Base-by-base conservation (phyloP, 1,140 invertebrate genomes). In the Cepaea nemoralis region DNA sequence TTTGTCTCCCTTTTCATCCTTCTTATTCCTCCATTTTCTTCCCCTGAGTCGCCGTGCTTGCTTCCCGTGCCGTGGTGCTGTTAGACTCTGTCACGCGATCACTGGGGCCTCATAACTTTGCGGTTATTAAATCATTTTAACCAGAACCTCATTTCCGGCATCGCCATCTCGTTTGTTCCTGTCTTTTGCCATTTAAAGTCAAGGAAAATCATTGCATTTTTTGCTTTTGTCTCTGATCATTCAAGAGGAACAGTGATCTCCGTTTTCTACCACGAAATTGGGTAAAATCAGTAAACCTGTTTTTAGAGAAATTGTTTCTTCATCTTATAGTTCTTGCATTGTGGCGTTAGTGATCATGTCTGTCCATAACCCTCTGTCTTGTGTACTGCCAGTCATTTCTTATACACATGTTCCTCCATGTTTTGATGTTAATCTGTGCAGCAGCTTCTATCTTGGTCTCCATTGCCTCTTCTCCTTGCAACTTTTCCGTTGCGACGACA, bases 1-100 rank as follows among this genome's bases (percentile, higher is more conserved):
- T 79, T 79, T 79, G 77, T 79, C 77, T 79, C 77, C 77, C 77
- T 48, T 79, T 79, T 79, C 77, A 55, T 79, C 77, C 77, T 48
- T 42, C 77, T 79, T 79, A 79, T 59, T 37, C 66, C 69, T 79
- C 77, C 59, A 79, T 67, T 79, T 79, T 69, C 59, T 45, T 79
- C 77, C 75, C 75, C 55, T 1, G 75, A 77, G 75, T 77, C 33
- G 75, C 59, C 55, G 75, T 19, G 14, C 48, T 40, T 59, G 75
- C 42, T 77, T 66, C 75, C 59, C 75, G 75, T 42, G 10, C 24
- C 3, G 50, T 66, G 48, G 42, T 55, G 48, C 27, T 45, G 75
- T 77, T 59, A 39, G 50, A 35, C 35, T 31, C 33, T 39, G 75
- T 77, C 75, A 77, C 75, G 75, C 75, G 75, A 77, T 33, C 31